phyloP scores from a whole-genome alignment of 2,113 vertebrate genomes.

The zebrafish (Danio rerio) region GRCz12tu NC_133180.1:22227001-22227500 shows the following conservation, averaged over 20 bases:
- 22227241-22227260: not conserved
- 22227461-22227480: constrained; percentile 18
- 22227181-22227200: not conserved
- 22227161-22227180: too few species aligned
- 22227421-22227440: not conserved
- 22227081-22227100: not conserved
- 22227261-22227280: not conserved
- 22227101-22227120: constrained; percentile 7
- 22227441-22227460: not conserved
- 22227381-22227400: not conserved
- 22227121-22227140: constrained; percentile 13
- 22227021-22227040: constrained; percentile 6
- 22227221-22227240: not conserved
- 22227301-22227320: not conserved
- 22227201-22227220: not conserved
- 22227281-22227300: not conserved
- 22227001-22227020: not conserved
- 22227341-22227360: not conserved
- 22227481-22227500: not conserved
- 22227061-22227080: constrained; percentile 1
- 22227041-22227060: not conserved
- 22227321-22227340: not conserved
- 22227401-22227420: not conserved
- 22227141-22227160: not conserved
- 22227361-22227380: not conserved